Base-by-base conservation (phyloP, 2,888 invertebrate species). In the Ennomos fuscantarius region DNA sequence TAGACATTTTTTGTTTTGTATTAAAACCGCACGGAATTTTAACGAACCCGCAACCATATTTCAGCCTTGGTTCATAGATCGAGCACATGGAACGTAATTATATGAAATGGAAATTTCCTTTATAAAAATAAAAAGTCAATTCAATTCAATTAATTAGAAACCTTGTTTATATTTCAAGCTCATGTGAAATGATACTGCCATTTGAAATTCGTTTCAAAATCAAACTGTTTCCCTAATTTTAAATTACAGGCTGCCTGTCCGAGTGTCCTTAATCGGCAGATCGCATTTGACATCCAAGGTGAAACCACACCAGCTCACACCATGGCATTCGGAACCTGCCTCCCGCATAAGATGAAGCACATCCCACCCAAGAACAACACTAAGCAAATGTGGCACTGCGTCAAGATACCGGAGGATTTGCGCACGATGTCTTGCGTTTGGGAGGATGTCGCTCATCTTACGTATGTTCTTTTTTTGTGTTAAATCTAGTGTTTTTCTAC, bases 341-440 rank as follows among this genome's bases (percentile, higher is more conserved):
- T 95, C 10, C 94, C 94, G 0, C 78, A 83, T 11, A 79, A 91
- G 44, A 72, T 93, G 75, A 91, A 92, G 64, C 93, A 93, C 56
- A 72, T 91, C 5, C 93, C 94, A 8, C 94, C 94, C 0, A 79
- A 77, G 34, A 94, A 94, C 74, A 87, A 91, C 34, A 92, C 93
- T 0, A 73, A 89, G 42, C 76, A 86, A 43, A 87, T 86, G 65
- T 95, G 95, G 95, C 74, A 93, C 33, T 77, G 86, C 8, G 93
- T 93, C 52, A 76, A 88, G 60, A 93, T 94, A 44, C 94, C 94
- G 0, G 84, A 92, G 47, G 93, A 94, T 42, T 76, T 95, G 12
- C 89, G 92, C 54, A 85, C 91, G 0, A 95, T 95, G 95, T 86
- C 93, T 0, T 87, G 89, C 43, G 93, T 95, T 1, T 95, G 94